Base-by-base conservation (phyloP, 2,113 vertebrate genomes). In the Sitta europaea region DNA sequence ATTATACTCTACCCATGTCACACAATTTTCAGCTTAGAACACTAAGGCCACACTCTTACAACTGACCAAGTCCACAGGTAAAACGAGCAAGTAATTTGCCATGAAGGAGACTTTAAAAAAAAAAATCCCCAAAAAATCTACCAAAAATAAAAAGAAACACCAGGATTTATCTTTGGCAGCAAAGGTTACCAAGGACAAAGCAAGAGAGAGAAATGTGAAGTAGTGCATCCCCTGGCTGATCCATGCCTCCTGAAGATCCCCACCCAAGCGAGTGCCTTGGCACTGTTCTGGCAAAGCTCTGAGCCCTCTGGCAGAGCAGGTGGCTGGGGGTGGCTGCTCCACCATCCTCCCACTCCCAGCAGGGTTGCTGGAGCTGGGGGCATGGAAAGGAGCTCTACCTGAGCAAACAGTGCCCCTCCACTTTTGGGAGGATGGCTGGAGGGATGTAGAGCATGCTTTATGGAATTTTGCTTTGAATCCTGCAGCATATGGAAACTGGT, bases 401-500 rank as follows among this genome's bases (percentile, higher is more conserved):
- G 90, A 96, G 80, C 80, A 92, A 94, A 75, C 7, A 2, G 54
- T 92, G 70, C 80, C 84, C 57, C 43, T 76, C 58, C 50, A 9
- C 43, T 48, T 84, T 47, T 38, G 75, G 74, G 67, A 95, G 66
- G 81, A 36, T 75, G 62, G 88, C 79, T 82, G 71, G 65, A 73
- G 62, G 63, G 71, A 47, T 50, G 58, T 76, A 78, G 66, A 67
- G 36, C 35, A 29, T 0, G 35, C 65, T 92, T 92, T 40, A 55
- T 16, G 88, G 90, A 73, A 94, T 79, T 65, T 19, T 36, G 25
- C 72, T 80, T 35, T 45, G 11, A 67, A 88, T 96, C 66, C 86
- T 55, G 15, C 58, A 95, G 84, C 96, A 96, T 96, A 97, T 92
- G 95, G 95, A 94, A 95, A 90, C 58, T 7, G 53, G 76, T 92